Conservation (phyloP, 2,888 invertebrate genomes). For the Tineola bisselliella region DNA sequence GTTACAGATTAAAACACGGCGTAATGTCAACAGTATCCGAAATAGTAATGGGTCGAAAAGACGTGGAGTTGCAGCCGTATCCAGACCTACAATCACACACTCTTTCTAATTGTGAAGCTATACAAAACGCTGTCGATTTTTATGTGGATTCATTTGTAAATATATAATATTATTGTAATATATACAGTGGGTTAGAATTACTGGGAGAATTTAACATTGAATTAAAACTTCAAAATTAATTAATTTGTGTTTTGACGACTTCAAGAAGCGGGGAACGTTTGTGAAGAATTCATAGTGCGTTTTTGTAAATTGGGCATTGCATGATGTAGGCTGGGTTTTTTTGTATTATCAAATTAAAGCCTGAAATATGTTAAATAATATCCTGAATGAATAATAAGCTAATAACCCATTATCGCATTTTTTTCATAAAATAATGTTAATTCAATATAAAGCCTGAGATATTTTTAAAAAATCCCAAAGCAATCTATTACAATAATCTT, state of each 20-base stretch:
- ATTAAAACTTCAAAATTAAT: no score
- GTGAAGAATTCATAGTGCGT: no score
- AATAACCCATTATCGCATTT: no score
- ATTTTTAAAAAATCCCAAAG: background rate
- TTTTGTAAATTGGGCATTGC: no score
- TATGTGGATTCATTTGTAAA: conserved; percentile 50
- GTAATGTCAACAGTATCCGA: conserved; percentile 73
- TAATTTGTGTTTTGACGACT: no score
- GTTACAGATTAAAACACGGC: conserved; percentile 64
- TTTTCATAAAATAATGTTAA: background rate
- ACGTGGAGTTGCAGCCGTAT: conserved; percentile 60
- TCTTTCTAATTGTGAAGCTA: conserved; percentile 69
- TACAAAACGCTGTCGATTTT: conserved; percentile 78
- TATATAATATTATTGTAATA: conserved; percentile 15
- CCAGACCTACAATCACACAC: conserved; percentile 73
- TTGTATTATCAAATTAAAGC: no score
- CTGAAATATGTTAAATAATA: no score
- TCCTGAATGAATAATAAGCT: no score
- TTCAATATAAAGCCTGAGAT: background rate
- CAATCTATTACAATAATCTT: background rate
- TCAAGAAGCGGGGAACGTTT: no score
- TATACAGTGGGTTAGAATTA: no score
- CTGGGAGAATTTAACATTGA: no score
- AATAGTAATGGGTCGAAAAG: conserved; percentile 27
- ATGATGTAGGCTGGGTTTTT: no score